These are phyloP conservation scores for Fragum sueziense DNA, from an alignment of 2,888 invertebrate species.

Conservation along the genomic window DNA sequence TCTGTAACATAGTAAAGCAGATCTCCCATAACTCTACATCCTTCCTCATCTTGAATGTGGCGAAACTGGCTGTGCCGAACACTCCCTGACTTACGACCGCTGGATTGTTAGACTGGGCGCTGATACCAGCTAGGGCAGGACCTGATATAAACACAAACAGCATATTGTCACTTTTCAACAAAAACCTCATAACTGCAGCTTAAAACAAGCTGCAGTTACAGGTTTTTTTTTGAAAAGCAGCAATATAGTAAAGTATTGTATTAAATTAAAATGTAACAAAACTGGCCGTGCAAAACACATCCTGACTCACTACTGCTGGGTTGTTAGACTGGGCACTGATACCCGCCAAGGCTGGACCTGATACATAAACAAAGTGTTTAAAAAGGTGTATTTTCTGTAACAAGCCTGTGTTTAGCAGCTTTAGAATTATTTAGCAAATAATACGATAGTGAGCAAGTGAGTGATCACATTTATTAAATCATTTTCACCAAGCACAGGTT, in stretches of 20 bases:
- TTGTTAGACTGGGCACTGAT: conserved; percentile 78
- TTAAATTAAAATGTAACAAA: too few relatives aligned
- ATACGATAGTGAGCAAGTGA: too few relatives aligned
- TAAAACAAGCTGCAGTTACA: too few relatives aligned
- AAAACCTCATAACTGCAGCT: too few relatives aligned
- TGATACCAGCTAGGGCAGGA: conserved; percentile 76
- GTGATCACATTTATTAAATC: too few relatives aligned
- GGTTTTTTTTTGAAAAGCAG: too few relatives aligned
- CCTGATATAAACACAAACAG: conserved; percentile 61
- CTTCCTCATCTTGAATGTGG: conserved; percentile 78
- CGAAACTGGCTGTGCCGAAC: conserved; percentile 79
- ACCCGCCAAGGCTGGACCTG: conserved; percentile 77
- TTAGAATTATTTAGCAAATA: too few relatives aligned
- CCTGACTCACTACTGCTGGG: conserved; percentile 74
- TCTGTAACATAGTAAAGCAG: conserved; percentile 78
- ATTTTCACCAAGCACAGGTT: too few relatives aligned
- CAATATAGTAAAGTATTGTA: too few relatives aligned
- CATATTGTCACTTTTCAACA: not conserved
- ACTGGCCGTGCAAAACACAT: conserved; percentile 79
- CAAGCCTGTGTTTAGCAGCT: too few relatives aligned
- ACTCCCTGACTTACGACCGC: conserved; percentile 76
- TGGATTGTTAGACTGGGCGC: conserved; percentile 77
- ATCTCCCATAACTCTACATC: conserved; percentile 81
- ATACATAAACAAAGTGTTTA: not conserved
- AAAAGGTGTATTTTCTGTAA: too few relatives aligned